Evolutionary conservation across 2,888 invertebrate genomes (phyloP).

Genomic region (Melinaea marsaeus): DNA sequence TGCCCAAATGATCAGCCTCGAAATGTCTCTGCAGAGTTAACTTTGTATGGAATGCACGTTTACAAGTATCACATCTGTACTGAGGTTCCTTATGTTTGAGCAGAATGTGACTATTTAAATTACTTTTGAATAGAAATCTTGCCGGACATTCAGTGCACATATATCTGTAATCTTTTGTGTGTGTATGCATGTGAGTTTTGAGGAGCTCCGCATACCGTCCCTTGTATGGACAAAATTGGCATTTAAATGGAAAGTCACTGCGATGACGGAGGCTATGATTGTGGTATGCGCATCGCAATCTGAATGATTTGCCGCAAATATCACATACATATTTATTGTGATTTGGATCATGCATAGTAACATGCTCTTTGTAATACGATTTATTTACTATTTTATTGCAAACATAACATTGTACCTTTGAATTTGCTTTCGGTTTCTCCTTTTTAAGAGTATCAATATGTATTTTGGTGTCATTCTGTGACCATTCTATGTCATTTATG

Average conservation of each 20-base stretch:
- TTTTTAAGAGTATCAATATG: neutral
- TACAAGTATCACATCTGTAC: conserved; percentile 49
- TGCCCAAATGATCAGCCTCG: conserved; percentile 51
- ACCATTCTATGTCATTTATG: too few species aligned
- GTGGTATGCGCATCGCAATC: conserved; percentile 44
- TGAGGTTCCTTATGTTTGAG: conserved; percentile 47
- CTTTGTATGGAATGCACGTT: conserved; percentile 48
- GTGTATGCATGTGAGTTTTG: conserved; percentile 44
- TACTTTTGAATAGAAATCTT: conserved; percentile 47
- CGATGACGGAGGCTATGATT: conserved; percentile 45
- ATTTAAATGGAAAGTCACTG: conserved; percentile 44
- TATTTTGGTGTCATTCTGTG: conserved; percentile 7
- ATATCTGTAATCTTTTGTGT: conserved; percentile 46
- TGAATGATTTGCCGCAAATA: conserved; percentile 44
- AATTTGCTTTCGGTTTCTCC: conserved; percentile 23
- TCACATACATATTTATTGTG: conserved; percentile 45
- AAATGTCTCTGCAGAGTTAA: conserved; percentile 43
- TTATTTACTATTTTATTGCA: conserved; percentile 44
- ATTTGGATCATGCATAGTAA: conserved; percentile 45
- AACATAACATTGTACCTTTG: conserved; percentile 43
- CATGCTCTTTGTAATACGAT: conserved; percentile 43
- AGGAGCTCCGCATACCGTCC: conserved; percentile 41
- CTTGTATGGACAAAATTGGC: conserved; percentile 45
- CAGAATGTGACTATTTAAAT: conserved; percentile 45
- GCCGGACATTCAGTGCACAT: conserved; percentile 51